Conservation (phyloP, 2,797 vertebrate genomes). For the Salmo trutta region DNA sequence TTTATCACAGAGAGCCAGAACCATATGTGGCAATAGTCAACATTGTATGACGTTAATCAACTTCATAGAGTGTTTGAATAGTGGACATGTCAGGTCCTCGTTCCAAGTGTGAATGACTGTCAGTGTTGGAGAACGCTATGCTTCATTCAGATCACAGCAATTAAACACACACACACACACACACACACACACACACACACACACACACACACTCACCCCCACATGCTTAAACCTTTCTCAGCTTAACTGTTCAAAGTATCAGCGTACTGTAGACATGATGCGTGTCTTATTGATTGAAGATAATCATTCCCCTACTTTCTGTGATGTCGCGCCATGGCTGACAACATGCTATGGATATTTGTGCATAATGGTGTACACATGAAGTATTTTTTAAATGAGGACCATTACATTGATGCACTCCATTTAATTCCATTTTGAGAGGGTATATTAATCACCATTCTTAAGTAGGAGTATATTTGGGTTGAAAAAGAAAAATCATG, state of each 20-base stretch:
- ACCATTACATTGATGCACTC: not conserved
- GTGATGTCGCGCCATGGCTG: slow-evolving; percentile 1
- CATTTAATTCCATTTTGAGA: not conserved
- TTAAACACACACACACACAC: not conserved
- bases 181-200: too few relatives aligned
- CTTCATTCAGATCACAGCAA: not conserved
- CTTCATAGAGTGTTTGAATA: not conserved
- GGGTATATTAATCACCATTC: not conserved
- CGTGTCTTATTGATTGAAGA: not conserved
- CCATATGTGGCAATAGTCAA: not conserved
- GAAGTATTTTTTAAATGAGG: not conserved
- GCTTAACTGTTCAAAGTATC: slow-evolving; percentile 12
- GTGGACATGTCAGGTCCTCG: not conserved
- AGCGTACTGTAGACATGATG: slow-evolving; percentile 3
- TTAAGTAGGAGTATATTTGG: not conserved
- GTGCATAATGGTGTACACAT: not conserved
- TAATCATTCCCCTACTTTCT: slow-evolving; percentile 1
- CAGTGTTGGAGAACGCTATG: not conserved
- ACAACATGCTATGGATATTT: not conserved
- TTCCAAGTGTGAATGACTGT: slow-evolving; percentile 6
- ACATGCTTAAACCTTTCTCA: not conserved
- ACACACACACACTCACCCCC: too few relatives aligned
- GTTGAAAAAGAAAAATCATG: not conserved
- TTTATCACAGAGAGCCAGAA: not conserved
- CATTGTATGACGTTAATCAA: not conserved